Evolutionary conservation across 2,113 vertebrate species (phyloP).

Genomic region (Ceratotherium simum): DNA sequence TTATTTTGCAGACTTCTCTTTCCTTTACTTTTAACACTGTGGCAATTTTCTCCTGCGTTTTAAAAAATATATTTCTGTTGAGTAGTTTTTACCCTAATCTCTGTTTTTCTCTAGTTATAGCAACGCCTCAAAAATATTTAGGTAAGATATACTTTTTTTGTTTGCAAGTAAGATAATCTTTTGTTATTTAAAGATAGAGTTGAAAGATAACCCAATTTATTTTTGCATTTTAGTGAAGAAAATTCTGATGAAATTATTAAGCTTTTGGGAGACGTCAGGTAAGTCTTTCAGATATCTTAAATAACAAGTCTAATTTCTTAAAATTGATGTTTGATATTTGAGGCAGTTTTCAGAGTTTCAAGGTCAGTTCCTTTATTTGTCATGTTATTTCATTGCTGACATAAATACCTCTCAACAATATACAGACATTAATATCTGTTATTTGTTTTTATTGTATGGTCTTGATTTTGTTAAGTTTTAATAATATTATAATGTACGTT

Average conservation of each 20-base stretch:
- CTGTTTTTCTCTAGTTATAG: slow-evolving; percentile 91
- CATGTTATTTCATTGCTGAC: background rate
- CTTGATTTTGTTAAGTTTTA: slow-evolving; percentile 12
- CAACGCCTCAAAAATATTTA: slow-evolving; percentile 97
- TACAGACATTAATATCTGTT: background rate
- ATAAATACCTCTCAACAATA: background rate
- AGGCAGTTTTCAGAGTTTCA: slow-evolving; percentile 7
- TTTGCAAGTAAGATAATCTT: slow-evolving; percentile 40
- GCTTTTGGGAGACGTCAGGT: slow-evolving; percentile 97
- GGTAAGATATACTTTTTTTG: slow-evolving; percentile 86
- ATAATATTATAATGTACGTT: background rate
- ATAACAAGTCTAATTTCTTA: slow-evolving; percentile 16
- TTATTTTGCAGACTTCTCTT: background rate
- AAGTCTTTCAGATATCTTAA: slow-evolving; percentile 69
- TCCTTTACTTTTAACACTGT: background rate
- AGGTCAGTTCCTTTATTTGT: background rate
- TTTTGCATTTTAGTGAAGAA: slow-evolving; percentile 93
- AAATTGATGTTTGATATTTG: slow-evolving; percentile 31
- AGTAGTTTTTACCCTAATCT: slow-evolving; percentile 64
- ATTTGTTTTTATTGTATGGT: background rate
- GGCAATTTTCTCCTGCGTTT: background rate
- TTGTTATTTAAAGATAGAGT: background rate
- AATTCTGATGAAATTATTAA: slow-evolving; percentile 99
- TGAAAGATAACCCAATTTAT: slow-evolving; percentile 45
- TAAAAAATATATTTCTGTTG: background rate